Percentiles rank a stretch among this genome's conserved stretches.
Evolutionary conservation across 2,888 invertebrate genomes (phyloP).

Genomic region (Drosophila robusta): DNA sequence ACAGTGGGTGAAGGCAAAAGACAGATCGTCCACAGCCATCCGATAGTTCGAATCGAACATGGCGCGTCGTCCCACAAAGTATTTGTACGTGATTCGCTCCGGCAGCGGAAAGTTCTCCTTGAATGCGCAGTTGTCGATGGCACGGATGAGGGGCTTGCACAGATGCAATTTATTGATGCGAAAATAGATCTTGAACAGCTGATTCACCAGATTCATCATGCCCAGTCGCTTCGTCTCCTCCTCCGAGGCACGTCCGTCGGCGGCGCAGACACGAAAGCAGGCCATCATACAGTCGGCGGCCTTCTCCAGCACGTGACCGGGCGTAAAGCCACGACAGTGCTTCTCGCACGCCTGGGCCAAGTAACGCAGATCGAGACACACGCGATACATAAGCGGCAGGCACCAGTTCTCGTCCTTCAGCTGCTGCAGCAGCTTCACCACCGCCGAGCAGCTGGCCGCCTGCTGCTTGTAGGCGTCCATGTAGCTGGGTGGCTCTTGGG

Average conservation of each 20-base stretch:
- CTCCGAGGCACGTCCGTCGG: slow-evolving; percentile 92
- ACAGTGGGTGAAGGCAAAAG: slow-evolving; percentile 97
- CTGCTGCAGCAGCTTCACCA: slow-evolving; percentile 93
- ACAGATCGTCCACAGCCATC: slow-evolving; percentile 95
- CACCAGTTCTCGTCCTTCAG: slow-evolving; percentile 99
- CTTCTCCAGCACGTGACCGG: slow-evolving; percentile 90
- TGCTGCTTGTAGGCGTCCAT: slow-evolving; percentile 92
- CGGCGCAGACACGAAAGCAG: slow-evolving; percentile 97
- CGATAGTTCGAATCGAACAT: slow-evolving; percentile 99
- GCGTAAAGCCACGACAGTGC: slow-evolving; percentile 73
- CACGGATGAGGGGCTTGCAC: slow-evolving; percentile 97
- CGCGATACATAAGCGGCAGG: slow-evolving; percentile 95
- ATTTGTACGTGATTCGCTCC: slow-evolving; percentile 98
- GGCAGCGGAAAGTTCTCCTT: slow-evolving; percentile 95
- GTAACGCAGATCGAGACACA: slow-evolving; percentile 95
- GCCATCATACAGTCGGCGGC: slow-evolving; percentile 97
- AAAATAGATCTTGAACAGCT: slow-evolving; percentile 97
- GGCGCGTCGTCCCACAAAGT: slow-evolving; percentile 98
- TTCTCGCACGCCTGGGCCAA: slow-evolving; percentile 93
- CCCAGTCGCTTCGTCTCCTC: slow-evolving; percentile 97
- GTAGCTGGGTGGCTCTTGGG: slow-evolving; percentile 85
- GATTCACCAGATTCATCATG: slow-evolving; percentile 98
- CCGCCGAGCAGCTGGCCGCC: slow-evolving; percentile 90
- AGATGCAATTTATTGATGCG: slow-evolving; percentile 95
- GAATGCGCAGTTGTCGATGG: slow-evolving; percentile 96